These are phyloP conservation scores for Psix sp. DNA, from an alignment of 1,140 invertebrate genomes.

Conservation along the genomic window DNA sequence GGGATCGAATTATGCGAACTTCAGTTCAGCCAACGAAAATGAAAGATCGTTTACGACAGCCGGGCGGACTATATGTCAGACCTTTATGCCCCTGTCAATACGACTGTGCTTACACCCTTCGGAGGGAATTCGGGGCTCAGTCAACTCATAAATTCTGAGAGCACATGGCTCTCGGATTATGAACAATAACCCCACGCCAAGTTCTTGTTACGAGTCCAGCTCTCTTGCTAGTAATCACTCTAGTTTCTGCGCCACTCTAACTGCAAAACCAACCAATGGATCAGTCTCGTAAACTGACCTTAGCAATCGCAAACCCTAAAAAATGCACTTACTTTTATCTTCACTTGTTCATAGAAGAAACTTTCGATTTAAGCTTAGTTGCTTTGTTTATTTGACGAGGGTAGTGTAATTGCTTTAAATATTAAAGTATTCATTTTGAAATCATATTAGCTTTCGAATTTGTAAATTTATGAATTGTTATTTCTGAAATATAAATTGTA, in stretches of 20 bases:
- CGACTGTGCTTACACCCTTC: slow-evolving; percentile 47
- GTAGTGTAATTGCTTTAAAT: no score
- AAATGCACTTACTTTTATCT: slow-evolving; percentile 29
- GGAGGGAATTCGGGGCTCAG: slow-evolving; percentile 58
- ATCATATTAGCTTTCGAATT: no score
- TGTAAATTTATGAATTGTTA: no score
- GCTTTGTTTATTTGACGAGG: no score
- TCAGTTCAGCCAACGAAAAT: slow-evolving; percentile 1
- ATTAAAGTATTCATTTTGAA: no score
- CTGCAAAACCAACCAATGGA: no score
- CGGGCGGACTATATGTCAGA: slow-evolving; percentile 29
- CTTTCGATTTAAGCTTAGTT: no score
- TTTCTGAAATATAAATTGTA: no score
- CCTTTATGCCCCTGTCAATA: slow-evolving; percentile 55
- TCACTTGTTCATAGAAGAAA: no score
- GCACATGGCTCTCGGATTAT: slow-evolving; percentile 67
- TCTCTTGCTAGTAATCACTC: slow-evolving; percentile 56
- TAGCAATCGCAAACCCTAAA: slow-evolving; percentile 31
- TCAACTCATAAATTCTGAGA: slow-evolving; percentile 66
- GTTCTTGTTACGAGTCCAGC: slow-evolving; percentile 50
- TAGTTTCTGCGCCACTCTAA: slow-evolving; percentile 18
- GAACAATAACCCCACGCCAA: slow-evolving; percentile 65
- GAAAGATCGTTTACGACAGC: slow-evolving; percentile 40
- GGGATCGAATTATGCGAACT: background rate
- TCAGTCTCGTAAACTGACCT: slow-evolving; percentile 45